Conservation (phyloP, 2,113 vertebrate species). For the Alces alces region DNA sequence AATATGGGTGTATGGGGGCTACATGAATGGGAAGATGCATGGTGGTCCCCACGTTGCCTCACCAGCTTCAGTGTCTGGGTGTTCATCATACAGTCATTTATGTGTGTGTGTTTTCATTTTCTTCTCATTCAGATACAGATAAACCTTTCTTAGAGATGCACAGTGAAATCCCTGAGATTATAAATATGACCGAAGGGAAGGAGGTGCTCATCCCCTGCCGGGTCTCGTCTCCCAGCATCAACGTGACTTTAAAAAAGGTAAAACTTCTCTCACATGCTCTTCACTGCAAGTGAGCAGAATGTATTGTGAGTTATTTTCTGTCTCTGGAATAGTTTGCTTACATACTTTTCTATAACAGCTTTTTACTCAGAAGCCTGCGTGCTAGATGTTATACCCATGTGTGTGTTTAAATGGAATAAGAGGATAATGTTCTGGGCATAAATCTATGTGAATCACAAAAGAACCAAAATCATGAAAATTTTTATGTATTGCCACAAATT, state of each 20-base stretch:
- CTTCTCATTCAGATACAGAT: slow-evolving; percentile 84
- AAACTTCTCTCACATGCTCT: background rate
- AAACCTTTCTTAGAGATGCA: slow-evolving; percentile 90
- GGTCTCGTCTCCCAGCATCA: slow-evolving; percentile 88
- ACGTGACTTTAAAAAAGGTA: slow-evolving; percentile 86
- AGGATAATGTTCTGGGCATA: background rate
- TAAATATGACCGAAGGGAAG: slow-evolving; percentile 86
- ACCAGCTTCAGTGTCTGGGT: background rate
- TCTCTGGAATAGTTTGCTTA: background rate
- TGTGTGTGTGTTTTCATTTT: slow-evolving; percentile 16
- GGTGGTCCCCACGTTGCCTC: background rate
- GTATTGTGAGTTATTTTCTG: background rate
- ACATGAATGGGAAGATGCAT: no score
- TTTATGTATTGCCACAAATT: background rate
- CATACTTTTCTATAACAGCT: background rate
- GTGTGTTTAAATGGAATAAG: background rate
- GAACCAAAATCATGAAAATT: background rate
- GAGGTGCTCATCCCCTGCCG: slow-evolving; percentile 91
- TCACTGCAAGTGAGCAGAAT: background rate
- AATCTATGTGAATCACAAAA: background rate
- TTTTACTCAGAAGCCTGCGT: background rate
- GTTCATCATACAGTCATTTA: background rate
- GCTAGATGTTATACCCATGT: background rate
- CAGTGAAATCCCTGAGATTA: slow-evolving; percentile 81
- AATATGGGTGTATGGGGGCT: no score